Conservation (phyloP, 2,797 vertebrate species). For the Oryzias sinensis region DNA sequence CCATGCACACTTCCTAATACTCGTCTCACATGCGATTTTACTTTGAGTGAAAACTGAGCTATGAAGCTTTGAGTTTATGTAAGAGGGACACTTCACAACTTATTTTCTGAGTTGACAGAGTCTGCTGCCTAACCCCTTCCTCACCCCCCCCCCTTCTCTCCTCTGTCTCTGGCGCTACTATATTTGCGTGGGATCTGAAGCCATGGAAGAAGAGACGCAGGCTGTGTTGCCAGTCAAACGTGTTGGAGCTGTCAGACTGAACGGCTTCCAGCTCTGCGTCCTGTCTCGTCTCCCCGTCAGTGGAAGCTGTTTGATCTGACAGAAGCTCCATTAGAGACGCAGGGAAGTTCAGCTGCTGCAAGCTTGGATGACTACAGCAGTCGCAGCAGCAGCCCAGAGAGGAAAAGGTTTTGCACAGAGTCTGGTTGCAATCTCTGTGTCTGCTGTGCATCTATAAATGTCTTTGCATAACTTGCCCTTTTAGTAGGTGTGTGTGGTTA, state of each 20-base stretch:
- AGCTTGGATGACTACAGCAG: slow-evolving; percentile 72
- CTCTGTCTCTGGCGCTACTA: slow-evolving; percentile 69
- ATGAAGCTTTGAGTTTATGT: slow-evolving; percentile 67
- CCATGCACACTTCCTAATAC: slow-evolving; percentile 79
- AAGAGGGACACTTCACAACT: slow-evolving; percentile 66
- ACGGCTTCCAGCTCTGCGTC: slow-evolving; percentile 73
- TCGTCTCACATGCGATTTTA: slow-evolving; percentile 78
- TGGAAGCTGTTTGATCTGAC: slow-evolving; percentile 74
- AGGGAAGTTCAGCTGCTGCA: slow-evolving; percentile 69
- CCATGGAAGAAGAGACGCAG: slow-evolving; percentile 61
- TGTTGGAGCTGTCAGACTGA: slow-evolving; percentile 76
- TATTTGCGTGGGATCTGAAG: slow-evolving; percentile 72
- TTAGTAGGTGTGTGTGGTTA: slow-evolving; percentile 63
- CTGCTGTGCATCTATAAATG: slow-evolving; percentile 75
- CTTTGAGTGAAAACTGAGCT: slow-evolving; percentile 76
- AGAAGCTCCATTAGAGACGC: slow-evolving; percentile 73
- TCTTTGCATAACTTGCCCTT: slow-evolving; percentile 67
- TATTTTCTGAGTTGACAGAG: slow-evolving; percentile 72
- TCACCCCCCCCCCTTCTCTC: slow-evolving; percentile 50
- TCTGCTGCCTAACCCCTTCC: slow-evolving; percentile 38
- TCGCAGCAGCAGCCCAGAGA: slow-evolving; percentile 67
- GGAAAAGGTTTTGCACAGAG: slow-evolving; percentile 74
- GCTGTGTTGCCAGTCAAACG: slow-evolving; percentile 74
- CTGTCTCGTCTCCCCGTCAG: slow-evolving; percentile 75
- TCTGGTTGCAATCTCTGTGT: slow-evolving; percentile 77